phyloP scores from a whole-genome alignment of 2,113 vertebrate genomes.

The Jacana jacana region DNA sequence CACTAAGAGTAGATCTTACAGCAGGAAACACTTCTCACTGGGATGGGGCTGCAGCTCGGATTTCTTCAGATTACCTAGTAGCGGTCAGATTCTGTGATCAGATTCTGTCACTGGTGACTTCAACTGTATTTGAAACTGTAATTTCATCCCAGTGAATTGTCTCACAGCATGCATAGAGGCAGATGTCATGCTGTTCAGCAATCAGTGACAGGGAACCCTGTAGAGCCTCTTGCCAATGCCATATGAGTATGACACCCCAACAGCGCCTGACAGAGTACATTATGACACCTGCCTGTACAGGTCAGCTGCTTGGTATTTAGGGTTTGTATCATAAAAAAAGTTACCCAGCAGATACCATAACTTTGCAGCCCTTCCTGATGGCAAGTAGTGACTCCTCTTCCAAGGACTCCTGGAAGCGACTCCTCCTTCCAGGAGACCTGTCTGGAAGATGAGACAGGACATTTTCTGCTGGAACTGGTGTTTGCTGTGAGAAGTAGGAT shows the following conservation, averaged over 20 bases:
- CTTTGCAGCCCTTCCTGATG: background rate
- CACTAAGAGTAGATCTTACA: background rate
- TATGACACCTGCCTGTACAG: background rate
- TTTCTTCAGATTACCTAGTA: background rate
- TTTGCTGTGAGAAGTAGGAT: background rate
- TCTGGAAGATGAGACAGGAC: background rate
- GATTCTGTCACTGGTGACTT: background rate
- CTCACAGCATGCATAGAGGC: background rate
- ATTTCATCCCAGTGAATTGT: background rate
- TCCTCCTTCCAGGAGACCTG: background rate
- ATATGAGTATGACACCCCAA: background rate
- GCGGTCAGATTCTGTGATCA: background rate
- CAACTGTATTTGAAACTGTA: background rate
- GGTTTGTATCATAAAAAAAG: background rate
- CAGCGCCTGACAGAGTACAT: accelerated
- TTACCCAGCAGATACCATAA: no score
- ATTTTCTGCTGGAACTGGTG: background rate
- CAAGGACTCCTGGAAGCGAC: background rate
- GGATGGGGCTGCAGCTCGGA: background rate
- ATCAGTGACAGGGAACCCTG: accelerated
- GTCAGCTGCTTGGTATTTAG: background rate
- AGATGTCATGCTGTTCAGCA: background rate
- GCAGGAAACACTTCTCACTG: background rate
- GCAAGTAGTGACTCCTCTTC: background rate
- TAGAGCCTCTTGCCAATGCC: background rate